phyloP scores from a whole-genome alignment of 1,140 invertebrate genomes.

The Radopholus similis region DNA sequence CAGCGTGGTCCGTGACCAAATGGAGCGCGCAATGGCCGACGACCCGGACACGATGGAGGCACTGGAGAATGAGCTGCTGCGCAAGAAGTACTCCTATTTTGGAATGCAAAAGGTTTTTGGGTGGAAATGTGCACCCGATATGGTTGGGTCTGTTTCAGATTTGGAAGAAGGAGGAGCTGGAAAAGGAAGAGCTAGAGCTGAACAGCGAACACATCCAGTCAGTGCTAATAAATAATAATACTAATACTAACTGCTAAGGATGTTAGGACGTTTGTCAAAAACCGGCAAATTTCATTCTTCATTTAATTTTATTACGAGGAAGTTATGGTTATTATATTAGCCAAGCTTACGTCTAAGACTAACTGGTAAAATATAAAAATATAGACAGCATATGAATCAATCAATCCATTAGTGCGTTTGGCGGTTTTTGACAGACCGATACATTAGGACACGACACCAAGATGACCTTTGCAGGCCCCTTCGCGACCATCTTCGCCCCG shows the following conservation, averaged over 20 bases:
- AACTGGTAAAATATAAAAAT: too few relatives aligned
- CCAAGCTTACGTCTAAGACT: too few relatives aligned
- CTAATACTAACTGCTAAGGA: too few relatives aligned
- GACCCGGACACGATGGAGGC: conserved; percentile 30
- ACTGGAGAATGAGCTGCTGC: conserved; percentile 29
- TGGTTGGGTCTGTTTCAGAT: neutral
- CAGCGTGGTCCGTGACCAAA: conserved; percentile 42
- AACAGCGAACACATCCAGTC: conserved; percentile 41
- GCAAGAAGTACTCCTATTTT: conserved; percentile 41
- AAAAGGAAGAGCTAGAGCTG: conserved; percentile 43
- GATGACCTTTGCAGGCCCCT: conserved; percentile 26
- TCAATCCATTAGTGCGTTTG: too few relatives aligned
- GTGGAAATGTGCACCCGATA: conserved; percentile 16
- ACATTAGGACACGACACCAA: too few relatives aligned
- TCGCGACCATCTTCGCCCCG: conserved; percentile 27
- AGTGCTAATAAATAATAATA: too few relatives aligned
- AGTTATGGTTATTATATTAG: too few relatives aligned
- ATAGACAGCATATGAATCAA: too few relatives aligned
- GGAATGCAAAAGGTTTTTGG: conserved; percentile 49
- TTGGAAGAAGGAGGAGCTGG: conserved; percentile 42
- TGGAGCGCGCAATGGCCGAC: conserved; percentile 25
- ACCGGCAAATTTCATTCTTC: neutral
- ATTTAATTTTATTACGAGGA: conserved; percentile 13
- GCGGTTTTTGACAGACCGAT: too few relatives aligned
- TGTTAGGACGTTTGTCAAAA: too few relatives aligned